Base-by-base conservation (phyloP, 2,797 vertebrate genomes). In the Periophthalmus magnuspinnatus region DNA sequence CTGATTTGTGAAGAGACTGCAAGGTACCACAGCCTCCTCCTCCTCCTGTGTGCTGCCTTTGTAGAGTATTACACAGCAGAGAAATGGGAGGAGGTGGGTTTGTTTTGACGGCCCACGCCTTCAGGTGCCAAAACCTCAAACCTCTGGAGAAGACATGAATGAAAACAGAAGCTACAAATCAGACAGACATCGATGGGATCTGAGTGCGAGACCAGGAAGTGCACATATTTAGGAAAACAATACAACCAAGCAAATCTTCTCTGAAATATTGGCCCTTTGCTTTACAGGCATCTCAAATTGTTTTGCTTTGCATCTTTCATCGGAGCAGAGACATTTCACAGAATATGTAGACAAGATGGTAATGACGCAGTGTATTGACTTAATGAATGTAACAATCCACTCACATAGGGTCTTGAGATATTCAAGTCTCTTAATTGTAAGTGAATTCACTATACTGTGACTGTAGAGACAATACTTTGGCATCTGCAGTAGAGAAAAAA, bases 81-180 rank as follows among this genome's bases (percentile, higher is more conserved):
- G 84, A 87, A 76, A 82, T 69, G 66, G 76, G 74, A 55, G 21
- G 21, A 55, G 52, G 52, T 55, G 55, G 77, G 84, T 90, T 91
- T 84, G 82, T 87, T 90, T 91, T 90, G 81, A 91, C 76, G 68
- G 80, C 78, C 86, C 72, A 82, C 75, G 87, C 83, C 85, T 88
- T 77, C 69, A 85, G 77, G 83, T 82, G 85, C 87, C 88, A 86
- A 86, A 92, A 84, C 81, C 85, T 83, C 81, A 86, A 83, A 81
- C 84, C 79, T 87, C 81, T 67, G 75, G 75, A 82, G 85, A 59
- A 76, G 47, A 82, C 64, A 79, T 74, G 74, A 84, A 85, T 71
- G 71, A 75, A 83, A 80, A 78, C 65, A 60, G 69, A 84, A 76
- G 80, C 70, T 54, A 28, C 64, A 56, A 48, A 38, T 60, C 14